Evolutionary conservation across 2,888 invertebrate species (phyloP), one percentile per base, ranked within the genome.

Genomic region (Drosophila pegasa): DNA sequence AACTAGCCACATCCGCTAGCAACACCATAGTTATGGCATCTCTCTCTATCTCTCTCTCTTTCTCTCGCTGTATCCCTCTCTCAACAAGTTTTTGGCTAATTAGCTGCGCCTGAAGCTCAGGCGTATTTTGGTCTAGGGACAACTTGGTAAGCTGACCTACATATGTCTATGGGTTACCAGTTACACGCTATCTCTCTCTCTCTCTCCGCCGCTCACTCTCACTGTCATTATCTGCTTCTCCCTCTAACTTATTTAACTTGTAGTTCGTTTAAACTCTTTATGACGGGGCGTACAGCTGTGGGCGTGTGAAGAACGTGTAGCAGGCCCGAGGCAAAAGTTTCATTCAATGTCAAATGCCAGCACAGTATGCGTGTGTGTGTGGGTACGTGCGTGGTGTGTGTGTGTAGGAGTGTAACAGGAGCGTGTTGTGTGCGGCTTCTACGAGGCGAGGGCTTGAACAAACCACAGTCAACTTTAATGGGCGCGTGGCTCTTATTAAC

Each of bases 401-500:
- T 22, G 60, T 41, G 52, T 52, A 10, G 31, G 20, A 33, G 38
- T 51, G 22, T 43, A 10, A 45, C 37, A 29, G 37, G 18, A 43
- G 65, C 37, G 45, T 16, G 27, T 14, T 45, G 16, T 5, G 27
- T 16, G 45, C n/a, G 45, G 27, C 45, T 45, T 25, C 25, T 25
- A 25, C 27, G 16, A 18, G 31, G 43, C 40, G 50, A 57, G 48
- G 71, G 38, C 5, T 52, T 38, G 38, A 14, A 33, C 61, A 68
- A 77, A 72, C 61, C 54, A 47, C 69, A 68, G 58, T 66, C 72
- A 80, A 75, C 72, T 71, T 73, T 73, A 76, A 85, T 76, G 86
- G 79, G 79, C 80, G 76, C 73, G 86, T 81, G 86, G 73, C 69
- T 71, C 73, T 76, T 85, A 82, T 85, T 85, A 85, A 76, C 86